phyloP scores from a whole-genome alignment of 2,888 invertebrate genomes.

The Punctoribates punctum region DNA sequence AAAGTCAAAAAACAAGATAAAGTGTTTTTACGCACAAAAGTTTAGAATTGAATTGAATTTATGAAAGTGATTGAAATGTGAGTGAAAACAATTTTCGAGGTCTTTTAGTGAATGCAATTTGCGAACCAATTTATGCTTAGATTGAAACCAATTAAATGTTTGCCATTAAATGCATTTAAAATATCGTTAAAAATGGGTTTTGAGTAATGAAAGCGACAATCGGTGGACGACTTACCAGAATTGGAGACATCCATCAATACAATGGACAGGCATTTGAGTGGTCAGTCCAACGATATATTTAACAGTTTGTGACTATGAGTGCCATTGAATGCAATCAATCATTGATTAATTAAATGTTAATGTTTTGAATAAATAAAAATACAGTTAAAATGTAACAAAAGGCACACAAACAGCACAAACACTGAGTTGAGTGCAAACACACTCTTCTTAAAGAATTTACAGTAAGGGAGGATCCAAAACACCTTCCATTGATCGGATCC shows the following conservation, averaged over 20 bases:
- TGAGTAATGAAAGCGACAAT: too few relatives aligned
- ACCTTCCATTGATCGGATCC: background rate
- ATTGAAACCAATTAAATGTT: background rate
- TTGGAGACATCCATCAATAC: constrained; percentile 33
- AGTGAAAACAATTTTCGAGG: too few relatives aligned
- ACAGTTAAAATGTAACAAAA: constrained; percentile 27
- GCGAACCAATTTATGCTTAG: too few relatives aligned
- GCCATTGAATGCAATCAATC: background rate
- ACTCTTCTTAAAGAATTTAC: constrained; percentile 4
- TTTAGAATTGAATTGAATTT: too few relatives aligned
- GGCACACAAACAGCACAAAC: constrained; percentile 13
- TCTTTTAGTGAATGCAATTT: too few relatives aligned
- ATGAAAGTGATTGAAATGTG: too few relatives aligned
- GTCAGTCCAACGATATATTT: background rate
- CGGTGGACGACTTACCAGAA: constrained; percentile 28
- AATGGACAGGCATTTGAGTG: constrained; percentile 5
- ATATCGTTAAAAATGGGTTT: background rate
- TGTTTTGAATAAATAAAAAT: background rate
- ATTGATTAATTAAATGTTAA: background rate
- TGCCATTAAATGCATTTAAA: background rate
- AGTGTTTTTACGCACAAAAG: too few relatives aligned
- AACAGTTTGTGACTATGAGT: background rate
- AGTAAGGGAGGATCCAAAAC: constrained; percentile 8
- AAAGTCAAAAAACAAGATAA: too few relatives aligned
- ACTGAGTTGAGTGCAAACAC: background rate